phyloP scores from a whole-genome alignment of 2,888 invertebrate species.

The Thereva unica region DNA sequence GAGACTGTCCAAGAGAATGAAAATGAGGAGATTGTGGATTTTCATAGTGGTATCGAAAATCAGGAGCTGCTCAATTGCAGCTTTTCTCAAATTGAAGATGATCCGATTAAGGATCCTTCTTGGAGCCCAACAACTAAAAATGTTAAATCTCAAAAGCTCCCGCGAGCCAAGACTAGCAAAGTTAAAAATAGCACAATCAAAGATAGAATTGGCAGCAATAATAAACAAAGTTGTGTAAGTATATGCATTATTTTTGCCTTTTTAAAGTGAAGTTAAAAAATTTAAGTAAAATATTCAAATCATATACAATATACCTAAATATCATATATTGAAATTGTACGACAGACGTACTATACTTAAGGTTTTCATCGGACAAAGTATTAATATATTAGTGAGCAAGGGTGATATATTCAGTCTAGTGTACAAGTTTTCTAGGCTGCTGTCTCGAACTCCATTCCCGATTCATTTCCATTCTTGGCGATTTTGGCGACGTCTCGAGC shows the following conservation, averaged over 20 bases:
- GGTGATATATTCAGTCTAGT: no score
- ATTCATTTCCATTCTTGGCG: no score
- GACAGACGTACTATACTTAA: no score
- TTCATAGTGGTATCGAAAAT: slow-evolving; percentile 8
- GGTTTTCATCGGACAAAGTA: no score
- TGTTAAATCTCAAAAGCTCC: slow-evolving; percentile 1
- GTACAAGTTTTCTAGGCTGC: no score
- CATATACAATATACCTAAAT: background rate
- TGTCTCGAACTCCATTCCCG: no score
- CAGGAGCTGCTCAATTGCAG: slow-evolving; percentile 27
- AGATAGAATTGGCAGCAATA: background rate
- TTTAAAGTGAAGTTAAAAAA: background rate
- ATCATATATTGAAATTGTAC: background rate
- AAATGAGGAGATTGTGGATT: slow-evolving; percentile 37
- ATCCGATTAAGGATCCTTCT: slow-evolving; percentile 53
- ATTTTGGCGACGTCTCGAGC: no score
- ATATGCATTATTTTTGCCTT: no score
- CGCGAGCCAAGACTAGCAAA: slow-evolving; percentile 3
- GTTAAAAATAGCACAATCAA: background rate
- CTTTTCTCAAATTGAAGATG: slow-evolving; percentile 48
- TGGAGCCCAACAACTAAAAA: slow-evolving; percentile 49
- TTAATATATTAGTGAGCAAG: no score
- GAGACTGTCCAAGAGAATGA: slow-evolving; percentile 54
- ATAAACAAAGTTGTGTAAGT: no score
- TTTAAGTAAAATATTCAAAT: background rate